Evolutionary conservation across 2,797 vertebrate genomes (phyloP).

Genomic region (Moxostoma hubbsi): DNA sequence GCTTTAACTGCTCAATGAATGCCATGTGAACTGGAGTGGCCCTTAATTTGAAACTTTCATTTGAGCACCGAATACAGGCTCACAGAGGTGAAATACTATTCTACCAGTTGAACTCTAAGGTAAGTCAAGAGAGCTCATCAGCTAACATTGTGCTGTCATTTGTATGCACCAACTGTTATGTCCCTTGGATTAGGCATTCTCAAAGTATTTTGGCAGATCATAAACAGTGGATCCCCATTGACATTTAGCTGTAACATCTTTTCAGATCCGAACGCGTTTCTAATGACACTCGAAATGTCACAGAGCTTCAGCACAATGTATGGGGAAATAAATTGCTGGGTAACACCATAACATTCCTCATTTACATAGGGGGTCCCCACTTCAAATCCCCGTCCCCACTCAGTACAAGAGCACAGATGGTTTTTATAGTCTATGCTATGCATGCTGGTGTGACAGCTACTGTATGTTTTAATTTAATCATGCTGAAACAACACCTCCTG

Average conservation of each 20-base stretch:
- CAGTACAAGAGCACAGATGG: too few species aligned
- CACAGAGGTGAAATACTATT: slow-evolving; percentile 19
- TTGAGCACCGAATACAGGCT: slow-evolving; percentile 2
- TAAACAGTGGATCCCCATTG: slow-evolving; percentile 22
- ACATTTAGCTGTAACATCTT: slow-evolving; percentile 46
- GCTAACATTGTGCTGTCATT: slow-evolving; percentile 8
- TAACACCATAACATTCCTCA: background rate
- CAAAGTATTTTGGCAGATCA: slow-evolving; percentile 14
- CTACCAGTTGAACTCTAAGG: background rate
- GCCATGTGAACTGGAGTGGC: slow-evolving; percentile 33
- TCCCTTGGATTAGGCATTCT: slow-evolving; percentile 3
- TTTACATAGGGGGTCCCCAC: background rate
- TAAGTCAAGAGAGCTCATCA: background rate
- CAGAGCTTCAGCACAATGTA: slow-evolving; percentile 30
- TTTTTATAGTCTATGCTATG: background rate
- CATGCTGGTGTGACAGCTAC: background rate
- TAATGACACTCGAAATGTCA: slow-evolving; percentile 44
- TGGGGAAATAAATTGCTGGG: slow-evolving; percentile 12
- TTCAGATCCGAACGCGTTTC: slow-evolving; percentile 31
- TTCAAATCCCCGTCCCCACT: too few species aligned
- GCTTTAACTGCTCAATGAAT: slow-evolving; percentile 41
- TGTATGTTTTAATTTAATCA: background rate
- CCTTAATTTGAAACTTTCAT: slow-evolving; percentile 32
- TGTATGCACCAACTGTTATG: background rate
- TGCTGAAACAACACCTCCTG: too few species aligned